A percentile compares a stretch with the other conserved stretches of the same genome.
phyloP scores from a whole-genome alignment of 2,797 vertebrate species.

The Falco cherrug region DNA sequence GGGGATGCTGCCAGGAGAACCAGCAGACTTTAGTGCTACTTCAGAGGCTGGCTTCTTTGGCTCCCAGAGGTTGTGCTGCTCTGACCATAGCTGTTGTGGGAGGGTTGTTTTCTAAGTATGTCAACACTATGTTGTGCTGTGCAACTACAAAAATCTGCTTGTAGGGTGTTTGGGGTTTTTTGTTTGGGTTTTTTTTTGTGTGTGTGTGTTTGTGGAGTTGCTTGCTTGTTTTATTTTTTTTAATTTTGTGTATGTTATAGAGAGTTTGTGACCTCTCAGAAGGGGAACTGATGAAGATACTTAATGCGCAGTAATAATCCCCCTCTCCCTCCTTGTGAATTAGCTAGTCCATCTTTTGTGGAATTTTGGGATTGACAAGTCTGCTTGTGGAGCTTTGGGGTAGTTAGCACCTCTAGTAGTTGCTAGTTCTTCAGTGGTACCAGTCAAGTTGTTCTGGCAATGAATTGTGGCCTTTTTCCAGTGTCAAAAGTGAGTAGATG shows the following conservation, averaged over 20 bases:
- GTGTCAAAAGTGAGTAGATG: not conserved
- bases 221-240: no score
- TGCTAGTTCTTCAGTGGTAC: not conserved
- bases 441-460: not conserved
- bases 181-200: no score
- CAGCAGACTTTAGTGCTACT: not conserved
- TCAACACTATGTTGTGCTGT: not conserved
- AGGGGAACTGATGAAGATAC: not conserved
- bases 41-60: not conserved
- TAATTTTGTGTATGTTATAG: not conserved
- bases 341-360: not conserved
- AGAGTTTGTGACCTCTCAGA: not conserved
- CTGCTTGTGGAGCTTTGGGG: not conserved
- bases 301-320: not conserved
- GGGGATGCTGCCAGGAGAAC: not conserved
- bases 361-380: not conserved
- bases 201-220: no score
- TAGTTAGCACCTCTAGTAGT: not conserved
- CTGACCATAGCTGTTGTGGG: rapidly evolving
- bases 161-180: not conserved
- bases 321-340: not conserved
- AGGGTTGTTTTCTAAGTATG: not conserved
- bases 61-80: not conserved
- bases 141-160: not conserved
- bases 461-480: not conserved